phyloP scores from a whole-genome alignment of 1,140 invertebrate species.

The Solenopsis fugax region DNA sequence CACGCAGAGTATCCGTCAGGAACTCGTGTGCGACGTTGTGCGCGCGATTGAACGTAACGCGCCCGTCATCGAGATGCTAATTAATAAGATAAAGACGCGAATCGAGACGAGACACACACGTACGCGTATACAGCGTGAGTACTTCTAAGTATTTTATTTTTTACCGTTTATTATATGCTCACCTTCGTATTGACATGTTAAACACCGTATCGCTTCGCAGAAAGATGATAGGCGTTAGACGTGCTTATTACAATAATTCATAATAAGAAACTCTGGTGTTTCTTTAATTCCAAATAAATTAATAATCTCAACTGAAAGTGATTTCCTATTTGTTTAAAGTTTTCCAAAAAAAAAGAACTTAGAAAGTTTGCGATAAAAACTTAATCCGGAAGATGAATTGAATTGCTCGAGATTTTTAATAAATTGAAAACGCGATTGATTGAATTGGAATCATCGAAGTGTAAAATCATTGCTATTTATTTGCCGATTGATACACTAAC shows the following conservation, averaged over 20 bases:
- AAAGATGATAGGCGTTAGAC: not conserved
- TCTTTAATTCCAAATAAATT: not conserved
- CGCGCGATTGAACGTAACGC: slow-evolving; percentile 11
- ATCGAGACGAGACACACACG: slow-evolving; percentile 2
- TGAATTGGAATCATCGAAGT: not conserved
- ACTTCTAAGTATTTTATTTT: slow-evolving; percentile 39
- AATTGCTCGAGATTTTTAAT: not conserved
- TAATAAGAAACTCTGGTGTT: not conserved
- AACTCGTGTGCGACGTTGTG: not conserved
- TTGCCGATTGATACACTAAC: too few relatives aligned
- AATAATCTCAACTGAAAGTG: not conserved
- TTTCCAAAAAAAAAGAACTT: not conserved
- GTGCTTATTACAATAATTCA: not conserved
- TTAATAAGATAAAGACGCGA: slow-evolving; percentile 46
- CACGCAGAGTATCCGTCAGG: slow-evolving; percentile 17
- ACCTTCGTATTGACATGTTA: slow-evolving; percentile 6
- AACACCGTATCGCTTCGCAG: not conserved
- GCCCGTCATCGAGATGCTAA: slow-evolving; percentile 41
- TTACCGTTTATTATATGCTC: slow-evolving; percentile 30
- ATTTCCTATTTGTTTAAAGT: not conserved
- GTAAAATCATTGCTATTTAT: not conserved
- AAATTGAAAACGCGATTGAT: not conserved
- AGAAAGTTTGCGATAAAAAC: too few relatives aligned
- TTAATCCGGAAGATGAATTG: not conserved
- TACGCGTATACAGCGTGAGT: not conserved